These are phyloP conservation scores for Cynodonichthys magdalenae DNA, from an alignment of 2,797 vertebrate genomes.

Conservation along the genomic window DNA sequence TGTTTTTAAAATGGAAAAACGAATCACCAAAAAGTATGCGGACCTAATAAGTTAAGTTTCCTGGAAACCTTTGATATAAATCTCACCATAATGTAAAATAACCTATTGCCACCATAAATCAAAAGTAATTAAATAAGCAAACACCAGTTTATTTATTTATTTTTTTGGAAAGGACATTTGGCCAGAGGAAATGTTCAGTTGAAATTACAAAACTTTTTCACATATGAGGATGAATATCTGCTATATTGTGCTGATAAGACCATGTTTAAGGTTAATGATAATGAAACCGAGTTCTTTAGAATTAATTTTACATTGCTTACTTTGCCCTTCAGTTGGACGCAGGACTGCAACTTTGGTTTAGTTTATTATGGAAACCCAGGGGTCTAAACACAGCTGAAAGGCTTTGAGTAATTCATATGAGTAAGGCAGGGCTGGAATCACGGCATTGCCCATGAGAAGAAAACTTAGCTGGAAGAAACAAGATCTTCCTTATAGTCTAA, in stretches of 20 bases:
- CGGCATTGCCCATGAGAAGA: constrained; percentile 69
- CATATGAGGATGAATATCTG: constrained; percentile 3
- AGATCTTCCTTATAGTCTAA: constrained; percentile 80
- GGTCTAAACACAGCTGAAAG: constrained; percentile 65
- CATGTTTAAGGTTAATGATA: constrained; percentile 62
- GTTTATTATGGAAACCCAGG: constrained; percentile 62
- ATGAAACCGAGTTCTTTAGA: constrained; percentile 48
- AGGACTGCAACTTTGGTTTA: constrained; percentile 53
- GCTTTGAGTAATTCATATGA: constrained; percentile 65
- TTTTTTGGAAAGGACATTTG: constrained; percentile 45
- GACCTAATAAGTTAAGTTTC: constrained; percentile 80
- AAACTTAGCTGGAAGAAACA: constrained; percentile 75
- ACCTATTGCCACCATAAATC: constrained; percentile 71
- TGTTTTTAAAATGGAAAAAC: too few species aligned
- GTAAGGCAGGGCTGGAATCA: constrained; percentile 51
- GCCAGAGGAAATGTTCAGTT: constrained; percentile 26
- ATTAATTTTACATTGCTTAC: constrained; percentile 55
- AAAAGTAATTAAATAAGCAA: constrained; percentile 71
- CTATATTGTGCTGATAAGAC: constrained; percentile 25
- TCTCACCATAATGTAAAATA: constrained; percentile 69
- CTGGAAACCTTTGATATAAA: constrained; percentile 84
- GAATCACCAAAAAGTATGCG: too few species aligned
- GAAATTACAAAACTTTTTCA: constrained; percentile 21
- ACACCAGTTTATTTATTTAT: constrained; percentile 60
- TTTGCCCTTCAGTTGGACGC: constrained; percentile 66